These are phyloP conservation scores for Menura novaehollandiae DNA, from an alignment of 2,113 vertebrate genomes.

Conservation along the genomic window DNA sequence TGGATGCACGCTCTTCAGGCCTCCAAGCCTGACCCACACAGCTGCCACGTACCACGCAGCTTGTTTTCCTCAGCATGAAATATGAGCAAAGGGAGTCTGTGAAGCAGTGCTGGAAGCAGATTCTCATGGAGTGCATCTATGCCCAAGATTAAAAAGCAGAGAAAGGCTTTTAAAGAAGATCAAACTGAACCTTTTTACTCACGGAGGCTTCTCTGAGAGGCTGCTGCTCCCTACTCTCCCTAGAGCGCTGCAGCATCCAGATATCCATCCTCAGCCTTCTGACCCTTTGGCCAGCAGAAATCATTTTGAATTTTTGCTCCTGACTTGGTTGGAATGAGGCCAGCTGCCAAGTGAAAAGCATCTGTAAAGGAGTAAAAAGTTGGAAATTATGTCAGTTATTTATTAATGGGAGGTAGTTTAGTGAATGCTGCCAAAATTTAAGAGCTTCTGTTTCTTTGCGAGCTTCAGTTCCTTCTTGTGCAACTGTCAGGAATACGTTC, in stretches of 20 bases:
- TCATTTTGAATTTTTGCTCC: not conserved
- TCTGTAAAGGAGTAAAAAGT: constrained; percentile 10
- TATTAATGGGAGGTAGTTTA: constrained; percentile 22
- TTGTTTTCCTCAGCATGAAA: not conserved
- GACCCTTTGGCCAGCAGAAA: not conserved
- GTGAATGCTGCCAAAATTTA: constrained; percentile 28
- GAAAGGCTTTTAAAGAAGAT: not conserved
- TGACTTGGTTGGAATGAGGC: not conserved
- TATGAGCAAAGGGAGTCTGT: not conserved
- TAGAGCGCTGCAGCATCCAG: not conserved
- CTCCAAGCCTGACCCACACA: not conserved
- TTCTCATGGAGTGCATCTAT: not conserved
- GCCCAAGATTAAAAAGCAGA: not conserved
- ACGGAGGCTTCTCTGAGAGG: not conserved
- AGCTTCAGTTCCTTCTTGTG: constrained; percentile 3
- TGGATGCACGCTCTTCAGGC: not conserved
- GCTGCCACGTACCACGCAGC: not conserved
- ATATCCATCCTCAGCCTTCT: not conserved
- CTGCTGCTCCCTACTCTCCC: not conserved
- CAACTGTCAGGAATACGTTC: not conserved
- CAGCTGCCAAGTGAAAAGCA: not conserved
- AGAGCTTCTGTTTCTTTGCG: constrained; percentile 23
- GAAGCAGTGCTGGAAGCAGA: not conserved
- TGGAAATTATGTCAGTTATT: constrained; percentile 26
- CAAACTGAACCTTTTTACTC: not conserved